Percentiles rank a stretch among this genome's conserved stretches.
Evolutionary conservation across 2,113 vertebrate genomes (phyloP).

Genomic region (Bambusicola thoracicus): DNA sequence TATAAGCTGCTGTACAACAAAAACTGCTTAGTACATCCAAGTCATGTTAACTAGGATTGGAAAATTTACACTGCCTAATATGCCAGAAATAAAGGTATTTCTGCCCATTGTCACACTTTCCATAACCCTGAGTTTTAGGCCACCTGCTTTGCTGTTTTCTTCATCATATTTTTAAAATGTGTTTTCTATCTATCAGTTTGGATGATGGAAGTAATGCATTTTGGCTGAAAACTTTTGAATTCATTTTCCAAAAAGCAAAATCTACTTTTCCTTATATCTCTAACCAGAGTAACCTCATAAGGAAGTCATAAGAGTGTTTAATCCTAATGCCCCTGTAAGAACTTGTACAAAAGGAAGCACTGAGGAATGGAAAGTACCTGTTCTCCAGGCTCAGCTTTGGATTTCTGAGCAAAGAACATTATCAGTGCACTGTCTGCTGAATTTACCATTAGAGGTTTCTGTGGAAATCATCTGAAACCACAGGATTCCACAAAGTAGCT

Average conservation of each 20-base stretch:
- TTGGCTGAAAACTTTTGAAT: neutral
- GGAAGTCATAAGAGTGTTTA: neutral
- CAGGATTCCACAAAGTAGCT: neutral
- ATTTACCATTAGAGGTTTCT: neutral
- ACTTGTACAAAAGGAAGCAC: neutral
- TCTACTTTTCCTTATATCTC: neutral
- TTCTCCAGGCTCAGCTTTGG: neutral
- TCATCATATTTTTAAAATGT: neutral
- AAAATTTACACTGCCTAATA: neutral
- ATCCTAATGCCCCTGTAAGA: neutral
- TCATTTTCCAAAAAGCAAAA: neutral
- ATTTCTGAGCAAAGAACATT: neutral
- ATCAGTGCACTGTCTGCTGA: neutral
- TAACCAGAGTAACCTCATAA: neutral
- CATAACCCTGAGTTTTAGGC: neutral
- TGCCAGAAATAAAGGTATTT: conserved; percentile 1
- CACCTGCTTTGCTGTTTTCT: neutral
- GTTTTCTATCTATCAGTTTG: neutral
- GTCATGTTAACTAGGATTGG: neutral
- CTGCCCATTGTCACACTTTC: neutral
- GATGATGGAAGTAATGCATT: neutral
- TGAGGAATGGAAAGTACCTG: neutral
- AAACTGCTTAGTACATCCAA: neutral
- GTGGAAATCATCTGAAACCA: neutral
- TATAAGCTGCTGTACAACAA: neutral